Base-by-base conservation (phyloP, 2,113 vertebrate species). In the Psilopogon haemacephalus region DNA sequence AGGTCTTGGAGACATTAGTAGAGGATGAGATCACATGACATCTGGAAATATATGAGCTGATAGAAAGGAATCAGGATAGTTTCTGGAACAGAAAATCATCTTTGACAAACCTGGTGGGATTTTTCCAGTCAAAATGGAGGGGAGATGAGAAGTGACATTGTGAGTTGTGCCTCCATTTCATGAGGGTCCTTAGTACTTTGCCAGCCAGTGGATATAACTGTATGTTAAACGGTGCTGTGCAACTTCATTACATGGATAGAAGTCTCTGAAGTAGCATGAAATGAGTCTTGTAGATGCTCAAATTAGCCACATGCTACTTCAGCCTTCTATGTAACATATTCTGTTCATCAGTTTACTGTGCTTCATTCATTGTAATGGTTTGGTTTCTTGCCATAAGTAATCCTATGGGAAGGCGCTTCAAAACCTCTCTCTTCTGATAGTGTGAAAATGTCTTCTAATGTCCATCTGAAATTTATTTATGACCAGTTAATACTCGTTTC, bases 11-110 rank as follows among this genome's bases (percentile, higher is more conserved):
- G 94, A 65, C 90, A 95, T 96, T 96, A 96, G 73, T 23, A 65
- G 78, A 83, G 79, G 84, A 97, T 97, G 97, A 97, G 95, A 96
- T 97, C 97, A 97, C 91, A 84, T 88, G 95, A 95, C 96, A 97
- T 95, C 95, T 97, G 97, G 95, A 94, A 95, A 96, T 95, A 92
- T 95, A 90, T 2, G 24, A 96, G 79, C 73, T 93, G 84, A 94
- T 93, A 95, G 32, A 91, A 92, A 95, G 58, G 81, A 93, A 86
- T 46, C 5, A 9, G 46, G 83, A 52, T 64, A 67, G 63, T 76
- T 93, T 81, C 67, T 91, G 86, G 63, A 89, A 91, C 40, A 86
- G 55, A 81, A 90, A 62, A 37, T 67, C 15, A 14, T 37, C 10
- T 92, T 72, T 93, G 72, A 96, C 78, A 91, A 93, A 93, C 52